phyloP scores from a whole-genome alignment of 1,140 invertebrate genomes.

The Brachionus koreanus region DNA sequence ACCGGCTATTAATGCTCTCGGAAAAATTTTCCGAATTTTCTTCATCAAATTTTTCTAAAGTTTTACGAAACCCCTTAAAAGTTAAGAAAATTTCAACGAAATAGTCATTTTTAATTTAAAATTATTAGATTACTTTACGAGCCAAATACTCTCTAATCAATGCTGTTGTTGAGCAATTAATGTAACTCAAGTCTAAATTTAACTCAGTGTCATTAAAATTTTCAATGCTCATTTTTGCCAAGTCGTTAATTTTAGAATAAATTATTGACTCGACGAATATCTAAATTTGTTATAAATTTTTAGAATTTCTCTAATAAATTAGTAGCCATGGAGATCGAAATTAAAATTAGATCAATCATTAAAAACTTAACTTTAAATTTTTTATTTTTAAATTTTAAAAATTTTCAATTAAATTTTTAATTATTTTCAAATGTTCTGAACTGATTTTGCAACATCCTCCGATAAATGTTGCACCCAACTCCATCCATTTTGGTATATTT shows the following conservation, averaged over 20 bases:
- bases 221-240: background rate
- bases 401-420: background rate
- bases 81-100: background rate
- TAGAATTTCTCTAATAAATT: background rate
- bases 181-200: constrained; percentile 29
- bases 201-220: background rate
- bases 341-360: background rate
- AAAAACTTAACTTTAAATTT: constrained; percentile 27
- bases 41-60: constrained; percentile 17
- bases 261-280: constrained; percentile 3
- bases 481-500: constrained; percentile 68
- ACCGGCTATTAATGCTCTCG: background rate
- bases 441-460: constrained; percentile 69
- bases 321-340: constrained; percentile 4
- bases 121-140: background rate
- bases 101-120: background rate
- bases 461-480: constrained; percentile 68
- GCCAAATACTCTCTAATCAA: constrained; percentile 32
- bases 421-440: background rate
- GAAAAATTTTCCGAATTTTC: background rate
- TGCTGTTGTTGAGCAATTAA: constrained; percentile 27
- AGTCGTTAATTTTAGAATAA: background rate
- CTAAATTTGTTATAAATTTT: background rate
- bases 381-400: background rate
- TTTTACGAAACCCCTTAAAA: background rate